These are phyloP conservation scores for Drosophila willistoni DNA, from an alignment of 1,140 invertebrate genomes.

Conservation along the genomic window DNA sequence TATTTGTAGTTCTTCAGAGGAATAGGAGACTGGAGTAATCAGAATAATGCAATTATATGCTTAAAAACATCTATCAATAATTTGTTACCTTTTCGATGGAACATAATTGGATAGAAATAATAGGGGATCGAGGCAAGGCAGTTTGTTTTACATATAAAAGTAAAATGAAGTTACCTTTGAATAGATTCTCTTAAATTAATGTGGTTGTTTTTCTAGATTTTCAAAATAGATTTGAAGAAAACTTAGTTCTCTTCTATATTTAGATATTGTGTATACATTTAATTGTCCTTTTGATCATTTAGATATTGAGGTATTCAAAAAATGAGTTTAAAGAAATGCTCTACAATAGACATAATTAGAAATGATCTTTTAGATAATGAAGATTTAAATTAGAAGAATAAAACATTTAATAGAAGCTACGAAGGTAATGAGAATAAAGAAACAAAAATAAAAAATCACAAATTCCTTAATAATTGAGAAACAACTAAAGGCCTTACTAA, in stretches of 20 bases:
- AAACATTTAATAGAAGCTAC: not conserved
- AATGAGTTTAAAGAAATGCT: not conserved
- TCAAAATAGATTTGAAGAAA: conserved; percentile 4
- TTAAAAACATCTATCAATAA: too few relatives aligned
- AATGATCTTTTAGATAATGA: conserved; percentile 5
- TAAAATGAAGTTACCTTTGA: not conserved
- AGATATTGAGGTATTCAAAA: not conserved
- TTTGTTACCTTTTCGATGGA: too few relatives aligned
- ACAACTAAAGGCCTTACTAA: conserved; percentile 24
- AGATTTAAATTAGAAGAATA: not conserved
- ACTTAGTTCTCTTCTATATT: conserved; percentile 29
- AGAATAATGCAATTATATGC: not conserved
- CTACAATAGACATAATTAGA: conserved; percentile 29
- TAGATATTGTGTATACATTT: not conserved
- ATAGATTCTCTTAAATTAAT: not conserved
- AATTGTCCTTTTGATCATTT: conserved; percentile 10
- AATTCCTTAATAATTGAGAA: not conserved
- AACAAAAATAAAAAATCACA: not conserved
- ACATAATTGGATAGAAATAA: too few relatives aligned
- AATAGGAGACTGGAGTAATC: not conserved
- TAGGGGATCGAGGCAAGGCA: not conserved
- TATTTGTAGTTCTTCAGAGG: too few relatives aligned
- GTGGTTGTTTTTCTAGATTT: not conserved
- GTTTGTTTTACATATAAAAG: not conserved
- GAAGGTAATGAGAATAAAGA: not conserved